Base-by-base conservation (phyloP, 2,888 invertebrate species). In the Linnaemya tessellans region DNA sequence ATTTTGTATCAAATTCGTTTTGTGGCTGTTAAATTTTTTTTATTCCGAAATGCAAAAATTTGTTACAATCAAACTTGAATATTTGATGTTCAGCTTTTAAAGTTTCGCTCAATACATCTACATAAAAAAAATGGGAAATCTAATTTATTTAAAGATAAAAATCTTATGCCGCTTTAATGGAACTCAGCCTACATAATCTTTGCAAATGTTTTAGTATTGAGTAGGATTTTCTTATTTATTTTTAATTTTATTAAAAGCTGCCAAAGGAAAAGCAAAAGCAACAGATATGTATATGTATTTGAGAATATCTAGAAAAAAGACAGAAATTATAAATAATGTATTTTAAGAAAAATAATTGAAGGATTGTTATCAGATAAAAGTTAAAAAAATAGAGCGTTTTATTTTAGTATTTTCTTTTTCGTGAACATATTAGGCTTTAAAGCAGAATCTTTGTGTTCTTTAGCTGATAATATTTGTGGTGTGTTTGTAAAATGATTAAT, bases 211-310 rank as follows among this genome's bases (percentile, higher is more conserved):
- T 71, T 51, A 67, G 71, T 70, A 81, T 78, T 78, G 81, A 84
- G 82, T 82, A 71, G 81, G 84, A 82, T 82, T 79, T 82, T 81
- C 35, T 82, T 82, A 85, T 85, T 82, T 85, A 85, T 82, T 85
- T 82, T 79, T 85, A 82, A 85, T 85, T 85, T 85, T 79, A 79
- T 85, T 85, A 85, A 85, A 85, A 85, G 84, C 82, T 79, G 74
- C 74, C 82, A 85, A 85, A 73, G 62, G 25, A 38, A 84, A 30
- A 64, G 25, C 74, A 46, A 18, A 56, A 60, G 60, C 60, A 13
- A 78, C 80, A 81, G 84, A 85, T 82, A 85, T 81, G n/a, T n/a
- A 82, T 84, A 58, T 67, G 38, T 46, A 77, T 56, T 65, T 20
- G 30, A 58, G 77, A 82, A 77, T n/a, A 56, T 65, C 38, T 64